Evolutionary conservation across 1,140 invertebrate species (phyloP), one percentile per base, ranked within the genome.

Genomic region (Popillia japonica): DNA sequence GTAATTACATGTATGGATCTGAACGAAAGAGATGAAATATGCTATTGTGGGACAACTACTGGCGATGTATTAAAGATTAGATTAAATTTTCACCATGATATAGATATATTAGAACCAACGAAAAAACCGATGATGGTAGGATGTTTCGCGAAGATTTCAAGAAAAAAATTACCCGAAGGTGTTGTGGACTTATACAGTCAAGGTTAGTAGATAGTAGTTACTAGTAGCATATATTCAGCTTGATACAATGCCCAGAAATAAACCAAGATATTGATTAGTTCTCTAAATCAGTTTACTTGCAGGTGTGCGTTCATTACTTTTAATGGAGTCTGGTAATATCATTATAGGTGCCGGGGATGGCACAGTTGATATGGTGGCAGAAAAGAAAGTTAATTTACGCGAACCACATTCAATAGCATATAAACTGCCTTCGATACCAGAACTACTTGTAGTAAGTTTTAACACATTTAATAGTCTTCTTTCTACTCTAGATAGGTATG

Each of bases 261-360:
- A 34, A 34, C 27, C 4, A 27, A 68, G 64, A 3, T 20, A 68
- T 68, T 68, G 27, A 34, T 34, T 34, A 1, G 27, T 34, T 34
- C 27, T 34, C 2, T 4, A 75, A 75, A 48, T 17, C n/a, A 20
- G 2, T 68, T 78, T n/a, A 55, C 74, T 78, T 78, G 83, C 86
- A 83, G 94, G 94, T 7, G 91, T 96, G 0, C 91, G 90, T 23
- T 90, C 91, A 11, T 82, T 96, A 22, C 83, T 90, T 17, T 83
- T 96, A 41, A 84, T 96, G 44, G 86, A 89, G 3, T 79, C 83
- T 2, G 90, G 89, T 0, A 88, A 89, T 78, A 80, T 97, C 10
- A 86, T 97, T 0, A 90, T 96, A 64, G 96, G 96, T 0, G 91
- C 93, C 27, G 96, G 96, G 0, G 92, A 96, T 87, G 96, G 96